Evolutionary conservation across 2,113 vertebrate genomes (phyloP).

Genomic region (Trogon melanurus): DNA sequence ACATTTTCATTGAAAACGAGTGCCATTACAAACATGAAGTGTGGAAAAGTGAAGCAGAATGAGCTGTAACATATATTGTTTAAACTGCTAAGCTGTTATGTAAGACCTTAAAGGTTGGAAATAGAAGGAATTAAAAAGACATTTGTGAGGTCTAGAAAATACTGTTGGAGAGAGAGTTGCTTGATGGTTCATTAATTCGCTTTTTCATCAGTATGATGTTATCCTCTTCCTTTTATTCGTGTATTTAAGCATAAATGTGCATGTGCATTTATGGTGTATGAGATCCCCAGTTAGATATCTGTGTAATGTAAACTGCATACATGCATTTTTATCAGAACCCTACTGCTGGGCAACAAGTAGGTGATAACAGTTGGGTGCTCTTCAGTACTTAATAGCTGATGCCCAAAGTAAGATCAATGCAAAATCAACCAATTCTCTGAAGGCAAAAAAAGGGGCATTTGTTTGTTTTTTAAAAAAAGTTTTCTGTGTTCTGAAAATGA

Average conservation of each 20-base stretch:
- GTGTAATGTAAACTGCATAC: background rate
- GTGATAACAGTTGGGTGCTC: background rate
- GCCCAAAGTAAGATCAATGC: background rate
- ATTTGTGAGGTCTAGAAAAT: background rate
- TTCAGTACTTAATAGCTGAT: background rate
- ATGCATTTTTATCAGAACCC: background rate
- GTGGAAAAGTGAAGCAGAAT: background rate
- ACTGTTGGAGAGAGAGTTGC: background rate
- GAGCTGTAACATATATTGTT: background rate
- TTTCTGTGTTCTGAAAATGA: background rate
- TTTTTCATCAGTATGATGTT: background rate
- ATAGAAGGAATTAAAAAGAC: background rate
- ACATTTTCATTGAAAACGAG: background rate
- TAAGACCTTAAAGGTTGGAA: background rate
- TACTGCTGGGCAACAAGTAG: background rate
- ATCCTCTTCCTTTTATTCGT: background rate
- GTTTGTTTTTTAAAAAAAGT: no score
- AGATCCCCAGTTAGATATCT: background rate
- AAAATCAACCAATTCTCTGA: background rate
- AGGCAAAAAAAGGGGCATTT: background rate
- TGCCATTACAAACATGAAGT: background rate
- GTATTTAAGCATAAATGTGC: background rate
- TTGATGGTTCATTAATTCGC: background rate
- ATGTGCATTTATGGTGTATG: background rate
- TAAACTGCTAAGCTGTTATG: background rate